phyloP scores from a whole-genome alignment of 1,140 invertebrate genomes.

The Drosophila takahashii region DNA sequence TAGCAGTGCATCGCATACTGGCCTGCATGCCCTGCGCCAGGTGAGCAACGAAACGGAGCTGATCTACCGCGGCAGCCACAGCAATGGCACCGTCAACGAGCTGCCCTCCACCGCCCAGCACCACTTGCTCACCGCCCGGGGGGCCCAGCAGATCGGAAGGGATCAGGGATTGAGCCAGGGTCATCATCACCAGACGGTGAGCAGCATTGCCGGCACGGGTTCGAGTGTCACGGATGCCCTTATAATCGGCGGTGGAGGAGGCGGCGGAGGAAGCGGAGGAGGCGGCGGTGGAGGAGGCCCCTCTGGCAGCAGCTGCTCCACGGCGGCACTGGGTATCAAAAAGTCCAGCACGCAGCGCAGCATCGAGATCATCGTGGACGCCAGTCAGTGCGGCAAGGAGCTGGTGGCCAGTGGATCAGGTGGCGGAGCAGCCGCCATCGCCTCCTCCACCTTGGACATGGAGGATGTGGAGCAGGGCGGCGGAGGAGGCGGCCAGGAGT shows the following conservation, averaged over 20 bases:
- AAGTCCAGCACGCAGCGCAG: conserved; percentile 72
- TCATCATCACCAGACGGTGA: conserved; percentile 47
- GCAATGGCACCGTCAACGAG: conserved; percentile 70
- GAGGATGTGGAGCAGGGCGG: conserved; percentile 77
- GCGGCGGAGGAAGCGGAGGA: conserved; percentile 9
- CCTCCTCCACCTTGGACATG: conserved; percentile 15
- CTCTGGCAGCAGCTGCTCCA: conserved; percentile 31
- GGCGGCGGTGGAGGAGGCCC: conserved; percentile 12
- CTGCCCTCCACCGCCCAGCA: conserved; percentile 39
- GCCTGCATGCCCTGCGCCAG: conserved; percentile 76
- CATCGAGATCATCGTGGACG: conserved; percentile 83
- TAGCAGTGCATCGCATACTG: conserved; percentile 76
- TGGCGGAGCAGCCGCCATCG: not conserved
- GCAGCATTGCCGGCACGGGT: conserved; percentile 69
- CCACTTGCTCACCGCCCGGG: conserved; percentile 23
- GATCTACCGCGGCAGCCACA: conserved; percentile 77
- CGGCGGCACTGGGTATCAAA: conserved; percentile 34
- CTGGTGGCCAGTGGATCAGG: conserved; percentile 12
- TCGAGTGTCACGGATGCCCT: conserved; percentile 72
- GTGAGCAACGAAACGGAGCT: conserved; percentile 80
- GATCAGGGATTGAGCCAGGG: conserved; percentile 1
- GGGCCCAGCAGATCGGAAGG: conserved; percentile 6
- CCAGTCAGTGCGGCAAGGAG: conserved; percentile 69
- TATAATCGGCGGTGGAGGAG: conserved; percentile 59
- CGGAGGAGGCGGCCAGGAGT: conserved; percentile 67